These are phyloP conservation scores for Xanthia icteritia DNA, from an alignment of 2,888 invertebrate genomes.

Conservation along the genomic window DNA sequence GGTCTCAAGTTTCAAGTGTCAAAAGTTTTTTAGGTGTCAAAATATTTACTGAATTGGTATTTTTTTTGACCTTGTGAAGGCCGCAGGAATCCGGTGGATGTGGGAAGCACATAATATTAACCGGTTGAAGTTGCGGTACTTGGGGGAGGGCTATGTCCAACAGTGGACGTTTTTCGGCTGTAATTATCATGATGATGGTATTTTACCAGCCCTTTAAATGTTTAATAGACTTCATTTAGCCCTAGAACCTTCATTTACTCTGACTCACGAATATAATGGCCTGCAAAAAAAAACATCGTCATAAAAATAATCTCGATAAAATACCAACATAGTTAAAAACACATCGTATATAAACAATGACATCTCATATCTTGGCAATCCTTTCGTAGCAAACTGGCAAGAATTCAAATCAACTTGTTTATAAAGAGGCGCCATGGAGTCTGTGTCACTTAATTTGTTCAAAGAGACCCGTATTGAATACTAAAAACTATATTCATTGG, in stretches of 20 bases:
- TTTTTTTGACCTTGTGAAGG: not conserved
- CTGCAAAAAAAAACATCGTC: not conserved
- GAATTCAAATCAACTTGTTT: conserved; percentile 78
- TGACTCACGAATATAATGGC: not conserved
- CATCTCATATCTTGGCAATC: conserved; percentile 55
- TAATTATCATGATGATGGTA: no score
- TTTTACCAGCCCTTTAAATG: not conserved
- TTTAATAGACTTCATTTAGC: not conserved
- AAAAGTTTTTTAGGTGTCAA: not conserved
- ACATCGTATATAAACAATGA: conserved; percentile 43
- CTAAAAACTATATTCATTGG: conserved; percentile 16
- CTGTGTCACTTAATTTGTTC: conserved; percentile 54
- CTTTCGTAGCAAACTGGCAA: conserved; percentile 70
- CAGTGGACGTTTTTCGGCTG: no score
- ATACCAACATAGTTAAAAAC: conserved; percentile 15
- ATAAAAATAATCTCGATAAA: conserved; percentile 5
- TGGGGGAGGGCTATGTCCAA: no score
- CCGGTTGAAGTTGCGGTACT: no score
- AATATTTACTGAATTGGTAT: not conserved
- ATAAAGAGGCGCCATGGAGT: conserved; percentile 69
- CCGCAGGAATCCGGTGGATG: no score
- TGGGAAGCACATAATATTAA: no score
- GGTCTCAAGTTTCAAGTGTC: no score
- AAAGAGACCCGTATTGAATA: conserved; percentile 39
- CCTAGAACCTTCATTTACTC: not conserved